Conservation (phyloP, 2,888 invertebrate species). For the Troides aeacus region DNA sequence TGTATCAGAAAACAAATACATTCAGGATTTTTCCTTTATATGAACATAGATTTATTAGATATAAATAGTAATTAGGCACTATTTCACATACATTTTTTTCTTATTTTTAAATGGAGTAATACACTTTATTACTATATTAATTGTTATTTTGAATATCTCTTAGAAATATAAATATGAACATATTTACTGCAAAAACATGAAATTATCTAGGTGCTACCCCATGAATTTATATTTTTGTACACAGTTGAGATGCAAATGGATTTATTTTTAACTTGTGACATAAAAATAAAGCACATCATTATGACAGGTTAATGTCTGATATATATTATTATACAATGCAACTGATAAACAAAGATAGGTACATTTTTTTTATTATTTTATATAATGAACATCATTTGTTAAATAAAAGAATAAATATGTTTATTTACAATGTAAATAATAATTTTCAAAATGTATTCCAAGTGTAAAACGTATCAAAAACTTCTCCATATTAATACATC, state of each 20-base stretch:
- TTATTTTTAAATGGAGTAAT: too few relatives aligned
- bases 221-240: not conserved
- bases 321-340: conserved; percentile 11
- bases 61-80: too few relatives aligned
- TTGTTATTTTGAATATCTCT: not conserved
- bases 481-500: conserved; percentile 44
- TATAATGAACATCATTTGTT: not conserved
- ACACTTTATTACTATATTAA: too few relatives aligned
- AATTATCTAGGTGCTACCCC: not conserved
- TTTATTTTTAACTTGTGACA: not conserved
- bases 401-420: not conserved
- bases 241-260: not conserved
- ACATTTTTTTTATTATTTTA: not conserved
- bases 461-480: conserved; percentile 43
- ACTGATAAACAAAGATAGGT: conserved; percentile 15
- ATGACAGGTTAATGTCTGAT: conserved; percentile 21
- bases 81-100: too few relatives aligned
- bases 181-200: not conserved
- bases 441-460: not conserved
- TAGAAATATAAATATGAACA: not conserved
- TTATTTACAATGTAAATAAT: not conserved
- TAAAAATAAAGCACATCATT: conserved; percentile 8
- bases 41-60: too few relatives aligned
- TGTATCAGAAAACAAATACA: too few relatives aligned
- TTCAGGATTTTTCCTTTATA: too few relatives aligned